Base-by-base conservation (phyloP, 37 sponge, comb jelly and placozoan species). In the Halichondria panicea region DNA sequence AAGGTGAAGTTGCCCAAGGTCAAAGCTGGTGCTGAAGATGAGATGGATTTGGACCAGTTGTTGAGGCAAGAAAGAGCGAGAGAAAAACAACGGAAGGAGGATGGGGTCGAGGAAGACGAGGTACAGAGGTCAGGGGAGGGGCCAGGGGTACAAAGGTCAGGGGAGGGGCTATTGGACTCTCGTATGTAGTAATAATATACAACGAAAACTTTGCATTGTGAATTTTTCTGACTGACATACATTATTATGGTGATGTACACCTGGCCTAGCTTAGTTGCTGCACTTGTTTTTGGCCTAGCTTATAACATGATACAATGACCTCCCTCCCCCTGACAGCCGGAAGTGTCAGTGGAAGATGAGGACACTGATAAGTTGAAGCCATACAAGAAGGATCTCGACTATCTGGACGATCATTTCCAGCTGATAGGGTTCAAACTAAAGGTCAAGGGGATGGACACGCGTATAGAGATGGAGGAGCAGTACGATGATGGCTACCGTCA, bases 301-400 rank as follows among this genome's bases (percentile, higher is more conserved):
- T n/a, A n/a, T n/a, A n/a, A n/a, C n/a, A n/a, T n/a, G n/a, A n/a
- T n/a, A n/a, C n/a, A n/a, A 40, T 13, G 60, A 74, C 58, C 58
- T 28, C 4, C 18, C 27, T 7, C 4, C 27, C 7, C 48, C 0
- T 45, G 11, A 9, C 4, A 34, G 54, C 50, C 34, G 21, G 63
- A 70, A 40, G 72, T 21, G 4, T 68, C 21, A 12, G 55, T 25
- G 42, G 76, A 69, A 22, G 68, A 58, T n/a, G 85, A 79, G 6
- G 62, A 57, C 50, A 45, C 50, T 31, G 84, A 75, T 37, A 83
- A 75, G 39, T 74, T 92, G 21, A 88, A 79, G 43, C 85, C 93
- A 55, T 92, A 92, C 81, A 92, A 92, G 80, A 88, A 41, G 28
- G 93, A 92, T 61, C 70, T 92, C 28, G 93, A 92, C 43, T 92